These are phyloP conservation scores for Dendrolimus pini DNA, from an alignment of 2,888 invertebrate genomes.

Conservation along the genomic window DNA sequence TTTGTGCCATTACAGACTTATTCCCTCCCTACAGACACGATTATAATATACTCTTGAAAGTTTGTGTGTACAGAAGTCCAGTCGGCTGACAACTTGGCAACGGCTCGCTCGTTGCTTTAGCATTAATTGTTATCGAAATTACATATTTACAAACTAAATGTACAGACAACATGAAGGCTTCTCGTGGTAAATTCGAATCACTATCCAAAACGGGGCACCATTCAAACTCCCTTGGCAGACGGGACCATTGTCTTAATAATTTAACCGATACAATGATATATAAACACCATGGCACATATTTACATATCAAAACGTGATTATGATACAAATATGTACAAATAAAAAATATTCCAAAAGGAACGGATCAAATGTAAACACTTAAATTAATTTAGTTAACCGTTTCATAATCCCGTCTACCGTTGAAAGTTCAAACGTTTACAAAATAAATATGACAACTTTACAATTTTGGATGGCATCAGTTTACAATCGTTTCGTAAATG, in stretches of 20 bases:
- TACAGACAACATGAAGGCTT: constrained; percentile 58
- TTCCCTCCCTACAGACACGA: too few species aligned
- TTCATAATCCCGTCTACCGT: constrained; percentile 13
- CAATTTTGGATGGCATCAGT: constrained; percentile 52
- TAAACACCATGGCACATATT: constrained; percentile 28
- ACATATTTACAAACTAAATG: constrained; percentile 68
- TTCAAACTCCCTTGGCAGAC: constrained; percentile 38
- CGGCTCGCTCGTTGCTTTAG: constrained; percentile 61
- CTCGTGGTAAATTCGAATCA: constrained; percentile 51
- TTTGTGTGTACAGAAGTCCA: constrained; percentile 68
- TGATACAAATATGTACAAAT: constrained; percentile 63
- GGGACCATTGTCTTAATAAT: constrained; percentile 9
- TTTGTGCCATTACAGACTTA: too few species aligned
- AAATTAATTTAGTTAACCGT: too few species aligned
- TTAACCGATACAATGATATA: constrained; percentile 8
- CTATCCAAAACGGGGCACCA: constrained; percentile 41
- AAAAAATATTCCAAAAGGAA: constrained; percentile 28
- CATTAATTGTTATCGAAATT: constrained; percentile 61
- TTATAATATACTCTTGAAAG: constrained; percentile 3
- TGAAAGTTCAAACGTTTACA: constrained; percentile 26
- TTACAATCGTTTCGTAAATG: constrained; percentile 19
- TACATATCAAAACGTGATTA: constrained; percentile 25
- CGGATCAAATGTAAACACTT: constrained; percentile 11
- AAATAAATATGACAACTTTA: constrained; percentile 18
- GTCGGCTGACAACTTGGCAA: constrained; percentile 51